phyloP scores from a whole-genome alignment of 2,888 invertebrate species.

The Tipula helvola region DNA sequence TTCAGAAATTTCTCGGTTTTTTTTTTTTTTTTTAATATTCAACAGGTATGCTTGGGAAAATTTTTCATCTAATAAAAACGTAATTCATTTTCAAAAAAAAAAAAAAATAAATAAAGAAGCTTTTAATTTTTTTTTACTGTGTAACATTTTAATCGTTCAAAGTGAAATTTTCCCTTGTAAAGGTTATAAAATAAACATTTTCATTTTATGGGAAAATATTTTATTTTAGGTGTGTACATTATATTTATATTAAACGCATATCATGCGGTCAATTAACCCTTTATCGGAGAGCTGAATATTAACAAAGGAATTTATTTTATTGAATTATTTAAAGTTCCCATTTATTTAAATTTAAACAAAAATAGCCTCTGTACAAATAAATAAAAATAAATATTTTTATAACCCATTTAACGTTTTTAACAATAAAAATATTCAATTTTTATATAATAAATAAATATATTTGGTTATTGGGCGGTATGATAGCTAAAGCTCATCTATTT shows the following conservation, averaged over 20 bases:
- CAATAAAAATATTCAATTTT: not conserved
- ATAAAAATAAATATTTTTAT: not conserved
- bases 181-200: not conserved
- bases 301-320: not conserved
- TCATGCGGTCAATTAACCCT: not conserved
- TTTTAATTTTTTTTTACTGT: not conserved
- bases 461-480: not conserved
- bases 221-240: not conserved
- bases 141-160: not conserved
- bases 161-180: not conserved
- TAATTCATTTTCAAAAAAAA: not conserved
- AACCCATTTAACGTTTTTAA: not conserved
- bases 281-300: not conserved
- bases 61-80: not conserved
- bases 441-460: not conserved
- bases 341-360: not conserved
- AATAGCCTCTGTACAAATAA: not conserved
- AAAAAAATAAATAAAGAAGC: not conserved
- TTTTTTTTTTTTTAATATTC: not conserved
- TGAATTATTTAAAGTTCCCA: not conserved
- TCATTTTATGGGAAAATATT: not conserved
- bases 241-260: not conserved
- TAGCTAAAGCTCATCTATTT: not conserved
- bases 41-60: not conserved
- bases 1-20: not conserved